Evolutionary conservation across 2,797 vertebrate species (phyloP), one percentile per base, ranked within the genome.

Genomic region (Chloroceryle amazona): DNA sequence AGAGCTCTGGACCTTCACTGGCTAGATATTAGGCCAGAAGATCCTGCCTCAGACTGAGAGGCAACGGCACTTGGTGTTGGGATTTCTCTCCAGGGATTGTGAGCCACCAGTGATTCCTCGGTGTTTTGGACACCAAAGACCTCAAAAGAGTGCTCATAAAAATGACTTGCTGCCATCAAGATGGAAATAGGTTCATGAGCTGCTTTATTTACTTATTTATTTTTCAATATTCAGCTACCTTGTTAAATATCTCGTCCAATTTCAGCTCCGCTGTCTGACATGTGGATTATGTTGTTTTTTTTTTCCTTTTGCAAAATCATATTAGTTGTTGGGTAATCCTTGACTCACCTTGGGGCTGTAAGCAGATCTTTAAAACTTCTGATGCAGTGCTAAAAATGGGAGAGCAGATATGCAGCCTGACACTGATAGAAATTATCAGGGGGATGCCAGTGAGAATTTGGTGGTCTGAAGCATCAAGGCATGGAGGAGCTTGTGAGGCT

Each of bases 381-480:
- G 37, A 44, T 1, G 1, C 35, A 31, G 23, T 7, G 8, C 10
- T 58, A 81, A 39, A 88, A 74, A 61, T 10, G 10, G 10, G 26
- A 76, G 55, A 66, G 63, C 78, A 82, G 16, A 52, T 91, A 82
- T 82, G 9, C 29, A 82, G 29, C 5, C 11, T 16, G 22, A 41
- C 13, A n/a, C 13, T 3, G 1, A 7, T 26, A 17, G n/a, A 44
- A 46, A 6, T 0, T 47, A 47, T 9, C 10, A 60, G 41, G 6
- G 6, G 5, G 8, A n/a, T 52, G 46, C 7, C 58, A 55, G n/a
- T 14, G 35, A 47, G 42, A 54, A 51, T 61, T 72, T 22, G 18
- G 23, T 81, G 39, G 23, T 71, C 15, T 1, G 1, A 49, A 62
- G 14, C 31, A 41, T 16, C 42, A 52, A 58, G 29, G 26, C 15